Evolutionary conservation across 2,797 vertebrate genomes (phyloP), one percentile per base, ranked within the genome.

Genomic region (Muraenolepis orangiensis): DNA sequence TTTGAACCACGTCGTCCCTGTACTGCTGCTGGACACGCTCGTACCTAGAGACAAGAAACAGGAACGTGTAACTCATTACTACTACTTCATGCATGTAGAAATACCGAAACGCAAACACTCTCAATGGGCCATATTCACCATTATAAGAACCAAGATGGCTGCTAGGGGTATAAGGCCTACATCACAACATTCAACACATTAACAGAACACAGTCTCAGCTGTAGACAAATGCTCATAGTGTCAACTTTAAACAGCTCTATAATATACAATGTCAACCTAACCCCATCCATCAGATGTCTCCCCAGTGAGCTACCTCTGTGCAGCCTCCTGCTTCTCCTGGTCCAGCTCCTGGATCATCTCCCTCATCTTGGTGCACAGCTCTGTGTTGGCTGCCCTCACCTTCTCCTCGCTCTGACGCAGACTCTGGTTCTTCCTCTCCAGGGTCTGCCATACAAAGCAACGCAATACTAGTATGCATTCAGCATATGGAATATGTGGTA

Each of bases 341-440:
- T 99, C 97, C 84, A 97, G 94, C 81, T 99, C 97, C 80, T 96
- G 92, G 80, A 99, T 95, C 95, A 99, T 97, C 75, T 96, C 93
- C 84, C 96, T 96, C 96, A 99, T 99, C 87, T 99, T 96, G 85
- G 86, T 94, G 85, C 97, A 98, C 71, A 99, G 95, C 77, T 97
- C 96, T 74, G 91, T 92, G 85, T 99, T 99, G 80, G 93, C 89
- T 11, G 73, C 88, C 84, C 90, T 96, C 72, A 99, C 76, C 57
- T 96, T 96, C 86, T 96, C 95, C 80, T 98, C 92, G 14, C 81
- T 95, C 92, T 92, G 90, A 83, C 92, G 95, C 82, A 97, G 87
- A 75, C 96, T 94, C 80, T 91, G 86, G 74, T 95, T 93, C 85
- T 81, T 91, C 7, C 74, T 87, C 78, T 93, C 82, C 13, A 93